phyloP scores from a whole-genome alignment of 2,888 invertebrate species.

The Aporophyla nigra region DNA sequence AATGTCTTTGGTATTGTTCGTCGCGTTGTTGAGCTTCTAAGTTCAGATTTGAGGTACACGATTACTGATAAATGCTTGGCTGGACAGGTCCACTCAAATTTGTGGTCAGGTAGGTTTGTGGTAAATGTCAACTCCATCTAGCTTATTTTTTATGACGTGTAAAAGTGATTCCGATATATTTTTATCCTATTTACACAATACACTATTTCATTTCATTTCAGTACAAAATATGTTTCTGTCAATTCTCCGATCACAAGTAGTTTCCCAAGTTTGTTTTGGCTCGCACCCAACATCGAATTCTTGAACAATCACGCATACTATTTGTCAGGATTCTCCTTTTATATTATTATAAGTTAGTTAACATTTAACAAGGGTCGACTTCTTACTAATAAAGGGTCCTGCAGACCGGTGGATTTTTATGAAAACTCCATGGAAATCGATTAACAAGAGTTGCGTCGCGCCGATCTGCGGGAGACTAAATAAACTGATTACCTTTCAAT shows the following conservation, averaged over 20 bases:
- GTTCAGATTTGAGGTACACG: neutral
- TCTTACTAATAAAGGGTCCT: neutral
- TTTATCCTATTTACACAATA: neutral
- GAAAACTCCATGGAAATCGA: too few relatives aligned
- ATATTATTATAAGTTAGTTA: slow-evolving; percentile 14
- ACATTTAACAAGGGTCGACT: slow-evolving; percentile 12
- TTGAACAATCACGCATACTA: slow-evolving; percentile 31
- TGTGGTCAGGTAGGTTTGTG: neutral
- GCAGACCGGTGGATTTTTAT: too few relatives aligned
- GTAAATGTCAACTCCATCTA: neutral
- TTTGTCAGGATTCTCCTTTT: slow-evolving; percentile 5
- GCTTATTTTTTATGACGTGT: neutral
- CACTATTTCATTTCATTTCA: neutral
- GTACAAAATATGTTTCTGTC: slow-evolving; percentile 33
- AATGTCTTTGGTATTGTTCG: neutral
- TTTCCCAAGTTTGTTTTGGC: slow-evolving; percentile 56
- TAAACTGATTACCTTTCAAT: neutral
- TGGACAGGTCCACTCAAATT: neutral
- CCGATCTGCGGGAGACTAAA: too few relatives aligned
- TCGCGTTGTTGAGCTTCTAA: neutral
- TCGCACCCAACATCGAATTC: slow-evolving; percentile 45
- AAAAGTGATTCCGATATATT: neutral
- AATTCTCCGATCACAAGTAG: slow-evolving; percentile 32
- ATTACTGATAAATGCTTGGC: neutral
- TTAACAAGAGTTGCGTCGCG: too few relatives aligned